Evolutionary conservation across 2,888 invertebrate species (phyloP).

Genomic region (Rhamnusium bicolor): DNA sequence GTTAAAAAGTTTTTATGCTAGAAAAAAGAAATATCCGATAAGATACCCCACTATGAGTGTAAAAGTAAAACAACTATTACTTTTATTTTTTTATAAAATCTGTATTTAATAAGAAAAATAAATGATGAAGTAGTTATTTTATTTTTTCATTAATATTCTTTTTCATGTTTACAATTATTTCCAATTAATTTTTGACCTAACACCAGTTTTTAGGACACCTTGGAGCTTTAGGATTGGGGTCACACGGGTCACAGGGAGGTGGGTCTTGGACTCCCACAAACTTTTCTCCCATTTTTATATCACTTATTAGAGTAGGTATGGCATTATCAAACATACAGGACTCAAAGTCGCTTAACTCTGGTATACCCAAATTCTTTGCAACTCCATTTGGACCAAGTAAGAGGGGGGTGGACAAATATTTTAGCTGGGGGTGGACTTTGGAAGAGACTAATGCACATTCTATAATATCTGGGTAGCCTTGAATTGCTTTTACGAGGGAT

Average conservation of each 20-base stretch:
- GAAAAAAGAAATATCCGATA: too few species aligned
- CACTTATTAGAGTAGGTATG: constrained; percentile 59
- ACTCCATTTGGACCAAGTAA: constrained; percentile 66
- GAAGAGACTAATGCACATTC: constrained; percentile 67
- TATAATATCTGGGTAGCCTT: constrained; percentile 64
- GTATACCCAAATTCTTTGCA: constrained; percentile 65
- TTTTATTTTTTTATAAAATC: too few species aligned
- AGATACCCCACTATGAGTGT: too few species aligned
- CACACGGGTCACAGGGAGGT: constrained; percentile 63
- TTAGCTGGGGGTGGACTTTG: constrained; percentile 60
- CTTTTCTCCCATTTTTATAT: constrained; percentile 64
- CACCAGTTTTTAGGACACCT: constrained; percentile 60
- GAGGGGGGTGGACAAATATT: constrained; percentile 66
- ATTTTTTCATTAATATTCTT: background rate
- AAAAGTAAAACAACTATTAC: too few species aligned
- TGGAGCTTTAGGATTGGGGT: constrained; percentile 54
- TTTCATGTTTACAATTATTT: background rate
- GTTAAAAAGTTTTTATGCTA: too few species aligned
- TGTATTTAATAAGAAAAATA: background rate
- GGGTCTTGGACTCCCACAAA: constrained; percentile 60
- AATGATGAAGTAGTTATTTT: background rate
- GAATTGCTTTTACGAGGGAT: constrained; percentile 73
- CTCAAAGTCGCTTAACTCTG: constrained; percentile 65
- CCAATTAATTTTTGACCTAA: constrained; percentile 35
- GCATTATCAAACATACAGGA: constrained; percentile 65